Percentiles rank a stretch among this genome's conserved stretches.
phyloP scores from a whole-genome alignment of 92 coral and sea anemone species.

The Porites evermanni region DNA sequence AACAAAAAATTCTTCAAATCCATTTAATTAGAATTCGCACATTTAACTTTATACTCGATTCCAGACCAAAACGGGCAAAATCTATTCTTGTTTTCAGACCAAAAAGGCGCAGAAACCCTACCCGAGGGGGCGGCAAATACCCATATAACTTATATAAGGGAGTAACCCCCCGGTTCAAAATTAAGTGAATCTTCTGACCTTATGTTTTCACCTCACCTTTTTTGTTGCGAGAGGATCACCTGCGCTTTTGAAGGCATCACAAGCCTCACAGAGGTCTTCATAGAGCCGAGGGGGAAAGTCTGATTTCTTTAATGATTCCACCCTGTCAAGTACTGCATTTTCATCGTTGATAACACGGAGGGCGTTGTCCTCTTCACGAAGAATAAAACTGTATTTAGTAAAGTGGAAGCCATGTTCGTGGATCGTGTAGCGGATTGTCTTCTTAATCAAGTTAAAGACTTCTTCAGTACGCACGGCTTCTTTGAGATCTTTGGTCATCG shows the following conservation, averaged over 20 bases:
- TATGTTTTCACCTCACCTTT: neutral
- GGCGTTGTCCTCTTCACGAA: neutral
- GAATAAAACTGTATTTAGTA: slow-evolving; percentile 11
- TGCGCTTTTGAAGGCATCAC: neutral
- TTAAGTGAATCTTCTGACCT: no score
- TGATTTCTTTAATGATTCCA: neutral
- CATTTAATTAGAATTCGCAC: no score
- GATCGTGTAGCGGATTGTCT: slow-evolving; percentile 2
- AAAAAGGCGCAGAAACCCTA: no score
- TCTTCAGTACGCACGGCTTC: neutral
- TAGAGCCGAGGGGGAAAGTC: neutral
- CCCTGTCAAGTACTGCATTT: neutral
- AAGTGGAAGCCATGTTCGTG: slow-evolving; percentile 16
- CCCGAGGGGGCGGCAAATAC: no score
- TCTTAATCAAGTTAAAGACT: slow-evolving; percentile 2
- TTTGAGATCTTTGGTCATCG: neutral
- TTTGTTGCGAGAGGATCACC: neutral
- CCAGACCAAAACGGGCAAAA: no score
- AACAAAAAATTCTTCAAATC: no score
- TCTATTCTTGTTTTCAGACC: no score
- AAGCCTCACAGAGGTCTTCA: slow-evolving; percentile 14
- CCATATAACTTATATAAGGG: no score
- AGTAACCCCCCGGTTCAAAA: no score
- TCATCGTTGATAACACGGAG: neutral
- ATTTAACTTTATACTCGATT: no score